Evolutionary conservation across 2,113 vertebrate genomes (phyloP).

Genomic region (Nycticryphes semicollaris): DNA sequence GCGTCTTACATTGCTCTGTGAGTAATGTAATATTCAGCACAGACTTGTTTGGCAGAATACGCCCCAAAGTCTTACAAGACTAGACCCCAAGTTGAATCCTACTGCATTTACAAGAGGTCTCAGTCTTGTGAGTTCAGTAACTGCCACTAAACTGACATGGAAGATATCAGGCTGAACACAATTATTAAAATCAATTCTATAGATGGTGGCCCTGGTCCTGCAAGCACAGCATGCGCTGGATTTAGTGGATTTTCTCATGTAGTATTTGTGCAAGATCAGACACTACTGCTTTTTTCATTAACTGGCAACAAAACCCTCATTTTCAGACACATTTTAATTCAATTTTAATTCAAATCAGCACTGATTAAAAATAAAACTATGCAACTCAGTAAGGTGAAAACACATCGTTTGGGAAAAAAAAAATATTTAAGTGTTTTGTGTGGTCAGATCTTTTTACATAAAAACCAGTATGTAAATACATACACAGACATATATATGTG

Average conservation of each 20-base stretch:
- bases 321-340: background rate
- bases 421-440: background rate
- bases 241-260: background rate
- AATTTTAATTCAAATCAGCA: background rate
- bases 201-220: background rate
- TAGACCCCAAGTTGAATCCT: background rate
- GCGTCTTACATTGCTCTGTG: slow-evolving; percentile 39
- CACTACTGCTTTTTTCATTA: background rate
- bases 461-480: background rate
- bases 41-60: slow-evolving; percentile 53
- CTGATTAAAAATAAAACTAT: background rate
- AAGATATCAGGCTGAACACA: background rate
- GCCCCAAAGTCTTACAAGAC: slow-evolving; percentile 54
- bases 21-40: slow-evolving; percentile 54
- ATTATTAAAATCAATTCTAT: background rate
- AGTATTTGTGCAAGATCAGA: background rate
- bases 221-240: background rate
- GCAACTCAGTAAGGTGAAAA: background rate
- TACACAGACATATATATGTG: too few relatives aligned
- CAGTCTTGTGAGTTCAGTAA: background rate
- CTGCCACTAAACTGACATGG: background rate
- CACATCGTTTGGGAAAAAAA: background rate
- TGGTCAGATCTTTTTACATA: background rate
- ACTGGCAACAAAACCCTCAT: background rate
- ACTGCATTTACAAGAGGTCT: background rate